Evolutionary conservation across 2,888 invertebrate species (phyloP), one percentile per base, ranked within the genome.

Genomic region (Dimorphilus gyrociliatus): DNA sequence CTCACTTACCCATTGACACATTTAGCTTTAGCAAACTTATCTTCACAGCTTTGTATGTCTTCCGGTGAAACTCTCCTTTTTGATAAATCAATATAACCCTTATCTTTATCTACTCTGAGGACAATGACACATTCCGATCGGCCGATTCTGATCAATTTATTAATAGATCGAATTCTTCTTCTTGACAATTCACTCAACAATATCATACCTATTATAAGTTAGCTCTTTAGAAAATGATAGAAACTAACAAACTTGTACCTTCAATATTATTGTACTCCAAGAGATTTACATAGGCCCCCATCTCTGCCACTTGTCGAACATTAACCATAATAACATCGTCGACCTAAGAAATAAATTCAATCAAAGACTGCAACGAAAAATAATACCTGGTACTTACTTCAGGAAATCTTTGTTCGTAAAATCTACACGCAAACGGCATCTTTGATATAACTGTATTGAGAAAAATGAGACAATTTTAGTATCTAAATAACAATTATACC

Each of bases 321-420:
- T 90, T 97, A 16, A 92, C 94, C 90, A 94, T 90, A 27, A 97
- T 97, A 28, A 97, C 92, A 75, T 97, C 97, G 53, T 97, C 97
- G 36, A 92, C 37, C 25, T n/a, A n/a, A n/a, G n/a, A n/a, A n/a
- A n/a, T n/a, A n/a, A n/a, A n/a, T n/a, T n/a, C n/a, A n/a, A n/a
- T n/a, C n/a, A n/a, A n/a, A n/a, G n/a, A n/a, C n/a, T n/a, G n/a
- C n/a, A n/a, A n/a, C n/a, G n/a, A n/a, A n/a, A n/a, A n/a, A n/a
- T n/a, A n/a, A n/a, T n/a, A n/a, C n/a, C n/a, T n/a, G n/a, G n/a
- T n/a, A n/a, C n/a, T n/a, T n/a, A n/a, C n/a, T n/a, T 44, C 43
- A 1, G 44, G 44, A 29, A 38, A 44, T 16, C 32, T 27, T 33
- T 41, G 41, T 30, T 44, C 44, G 23, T 44, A 44, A 33, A 44